Percentiles rank a stretch among this genome's conserved stretches.
Conservation (phyloP, 2,113 vertebrate species). For the Rhinolophus sinicus region DNA sequence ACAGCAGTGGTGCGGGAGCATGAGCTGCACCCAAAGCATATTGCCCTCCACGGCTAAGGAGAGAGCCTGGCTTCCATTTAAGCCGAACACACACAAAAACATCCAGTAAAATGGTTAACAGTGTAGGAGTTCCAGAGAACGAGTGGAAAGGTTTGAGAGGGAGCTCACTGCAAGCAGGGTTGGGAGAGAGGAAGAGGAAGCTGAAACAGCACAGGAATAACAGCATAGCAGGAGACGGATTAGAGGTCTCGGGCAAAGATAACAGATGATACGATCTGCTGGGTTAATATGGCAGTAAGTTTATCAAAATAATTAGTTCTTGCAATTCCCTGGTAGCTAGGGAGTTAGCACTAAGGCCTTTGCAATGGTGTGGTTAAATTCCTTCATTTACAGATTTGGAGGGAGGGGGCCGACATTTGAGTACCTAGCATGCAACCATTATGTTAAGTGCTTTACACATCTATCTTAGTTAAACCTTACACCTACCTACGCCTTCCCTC, state of each 20-base stretch:
- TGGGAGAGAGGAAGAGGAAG: conserved; percentile 21
- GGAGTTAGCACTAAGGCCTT: conserved; percentile 10
- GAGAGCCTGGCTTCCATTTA: neutral
- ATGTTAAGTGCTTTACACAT: neutral
- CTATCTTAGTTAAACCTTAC: conserved; percentile 7
- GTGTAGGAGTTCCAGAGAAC: neutral
- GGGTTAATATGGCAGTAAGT: neutral
- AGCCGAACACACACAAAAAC: neutral
- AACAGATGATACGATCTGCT: neutral
- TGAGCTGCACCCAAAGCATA: neutral
- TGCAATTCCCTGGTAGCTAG: neutral
- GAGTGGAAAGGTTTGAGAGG: conserved; percentile 13
- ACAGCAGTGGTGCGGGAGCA: neutral
- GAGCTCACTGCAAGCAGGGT: neutral
- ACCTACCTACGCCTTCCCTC: neutral
- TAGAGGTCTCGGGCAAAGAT: neutral
- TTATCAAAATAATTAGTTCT: conserved; percentile 46
- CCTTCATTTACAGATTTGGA: neutral
- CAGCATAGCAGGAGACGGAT: neutral
- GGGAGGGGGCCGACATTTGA: neutral
- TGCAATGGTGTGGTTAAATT: conserved; percentile 8
- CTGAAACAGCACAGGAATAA: neutral
- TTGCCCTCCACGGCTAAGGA: neutral
- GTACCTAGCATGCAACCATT: neutral
- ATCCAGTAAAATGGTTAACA: neutral